Conservation (phyloP, 1,140 invertebrate genomes). For the Drosophila ohnishii region DNA sequence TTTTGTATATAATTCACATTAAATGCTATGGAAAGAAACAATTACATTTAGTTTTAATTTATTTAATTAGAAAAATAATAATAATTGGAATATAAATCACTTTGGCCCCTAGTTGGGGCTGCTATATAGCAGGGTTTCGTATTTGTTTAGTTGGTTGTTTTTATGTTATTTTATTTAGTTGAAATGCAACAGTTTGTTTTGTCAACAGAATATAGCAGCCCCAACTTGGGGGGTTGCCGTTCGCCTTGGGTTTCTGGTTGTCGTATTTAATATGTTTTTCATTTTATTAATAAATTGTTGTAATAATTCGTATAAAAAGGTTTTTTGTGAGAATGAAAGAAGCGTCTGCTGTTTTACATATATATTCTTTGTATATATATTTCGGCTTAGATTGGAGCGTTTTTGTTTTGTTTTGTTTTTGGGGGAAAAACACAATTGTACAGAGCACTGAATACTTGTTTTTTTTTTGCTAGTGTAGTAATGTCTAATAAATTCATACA, state of each 20-base stretch:
- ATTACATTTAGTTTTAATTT: slow-evolving; percentile 69
- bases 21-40: slow-evolving; percentile 65
- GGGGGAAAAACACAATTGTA: slow-evolving; percentile 59
- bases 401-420: neutral
- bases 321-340: slow-evolving; percentile 67
- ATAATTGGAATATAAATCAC: slow-evolving; percentile 82
- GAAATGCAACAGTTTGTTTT: slow-evolving; percentile 50
- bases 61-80: slow-evolving; percentile 80
- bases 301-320: slow-evolving; percentile 72
- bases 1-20: slow-evolving; percentile 61
- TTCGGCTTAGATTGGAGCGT: slow-evolving; percentile 48
- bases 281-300: slow-evolving; percentile 63
- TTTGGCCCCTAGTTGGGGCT: slow-evolving; percentile 59
- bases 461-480: slow-evolving; percentile 38
- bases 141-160: slow-evolving; percentile 32
- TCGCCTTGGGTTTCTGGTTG: slow-evolving; percentile 45
- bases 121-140: slow-evolving; percentile 46
- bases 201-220: slow-evolving; percentile 50
- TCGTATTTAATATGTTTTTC: slow-evolving; percentile 38
- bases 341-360: slow-evolving; percentile 60
- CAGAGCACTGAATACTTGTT: slow-evolving; percentile 49
- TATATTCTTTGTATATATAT: slow-evolving; percentile 34
- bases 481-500: slow-evolving; percentile 74
- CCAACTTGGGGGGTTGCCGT: slow-evolving; percentile 52
- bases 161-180: slow-evolving; percentile 24